A percentile compares a stretch with the other conserved stretches of the same genome.
These are phyloP conservation scores for Microplitis mediator DNA, from an alignment of 1,140 invertebrate species.

Conservation along the genomic window DNA sequence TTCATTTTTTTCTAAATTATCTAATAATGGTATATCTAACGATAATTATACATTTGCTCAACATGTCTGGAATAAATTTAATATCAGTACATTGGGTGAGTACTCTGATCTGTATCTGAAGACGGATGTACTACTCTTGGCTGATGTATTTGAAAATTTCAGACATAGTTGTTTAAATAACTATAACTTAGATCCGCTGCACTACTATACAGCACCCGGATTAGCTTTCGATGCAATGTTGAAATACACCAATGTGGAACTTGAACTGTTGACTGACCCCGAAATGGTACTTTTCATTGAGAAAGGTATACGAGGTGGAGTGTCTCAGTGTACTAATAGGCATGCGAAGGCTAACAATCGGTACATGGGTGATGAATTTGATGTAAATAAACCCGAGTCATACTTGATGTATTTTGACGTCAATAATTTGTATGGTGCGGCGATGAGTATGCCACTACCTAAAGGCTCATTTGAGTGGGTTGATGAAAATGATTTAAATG, in stretches of 20 bases:
- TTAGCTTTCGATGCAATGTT: constrained; percentile 47
- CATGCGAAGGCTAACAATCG: constrained; percentile 7
- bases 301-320: not conserved
- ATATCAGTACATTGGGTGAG: constrained; percentile 21
- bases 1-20: too few species aligned
- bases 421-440: constrained; percentile 49
- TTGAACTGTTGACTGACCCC: constrained; percentile 60
- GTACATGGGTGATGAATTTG: too few species aligned
- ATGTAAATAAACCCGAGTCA: constrained; percentile 22
- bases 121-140: not conserved
- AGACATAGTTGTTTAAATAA: constrained; percentile 35
- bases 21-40: not conserved
- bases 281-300: constrained; percentile 44
- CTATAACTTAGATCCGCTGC: constrained; percentile 46
- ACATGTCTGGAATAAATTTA: constrained; percentile 1
- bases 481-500: constrained; percentile 61
- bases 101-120: constrained; percentile 2
- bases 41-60: constrained; percentile 2
- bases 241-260: constrained; percentile 51
- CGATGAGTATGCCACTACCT: constrained; percentile 41
- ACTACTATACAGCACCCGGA: constrained; percentile 51
- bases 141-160: constrained; percentile 63
- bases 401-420: constrained; percentile 44
- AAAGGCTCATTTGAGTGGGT: constrained; percentile 40
- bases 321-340: constrained; percentile 47